Conservation (phyloP, 2,797 vertebrate genomes). For the Carduelis carduelis region DNA sequence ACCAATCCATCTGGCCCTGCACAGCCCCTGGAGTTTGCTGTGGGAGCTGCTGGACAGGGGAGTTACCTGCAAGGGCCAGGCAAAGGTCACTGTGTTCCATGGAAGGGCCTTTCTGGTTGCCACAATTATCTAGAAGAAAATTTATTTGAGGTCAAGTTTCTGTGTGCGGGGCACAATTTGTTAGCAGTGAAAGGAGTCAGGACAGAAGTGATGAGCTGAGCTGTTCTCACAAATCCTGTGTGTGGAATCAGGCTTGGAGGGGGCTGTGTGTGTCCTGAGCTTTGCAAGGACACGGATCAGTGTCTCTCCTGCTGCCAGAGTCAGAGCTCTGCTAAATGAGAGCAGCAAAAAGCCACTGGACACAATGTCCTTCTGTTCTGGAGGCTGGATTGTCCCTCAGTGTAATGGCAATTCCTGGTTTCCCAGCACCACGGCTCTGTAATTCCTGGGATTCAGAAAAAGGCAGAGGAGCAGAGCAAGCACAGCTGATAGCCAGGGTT, state of each 20-base stretch:
- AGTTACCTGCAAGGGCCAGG: neutral
- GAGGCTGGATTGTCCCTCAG: accelerated
- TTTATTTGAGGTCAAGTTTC: neutral
- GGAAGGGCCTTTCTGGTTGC: neutral
- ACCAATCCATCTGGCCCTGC: neutral
- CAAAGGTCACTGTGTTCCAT: neutral
- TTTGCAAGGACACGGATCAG: neutral
- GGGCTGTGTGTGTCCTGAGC: neutral
- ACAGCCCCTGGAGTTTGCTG: neutral
- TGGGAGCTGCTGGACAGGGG: neutral
- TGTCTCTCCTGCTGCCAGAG: neutral
- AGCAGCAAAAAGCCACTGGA: neutral
- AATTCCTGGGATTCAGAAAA: neutral
- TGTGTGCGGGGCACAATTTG: too few relatives aligned
- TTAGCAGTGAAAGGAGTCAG: neutral
- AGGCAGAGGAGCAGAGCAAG: neutral
- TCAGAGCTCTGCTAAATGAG: neutral
- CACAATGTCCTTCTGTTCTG: accelerated
- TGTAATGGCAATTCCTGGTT: neutral
- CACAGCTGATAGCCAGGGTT: neutral
- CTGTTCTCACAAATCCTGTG: neutral
- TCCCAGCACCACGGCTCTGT: neutral
- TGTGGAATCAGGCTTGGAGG: neutral
- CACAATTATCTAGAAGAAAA: neutral
- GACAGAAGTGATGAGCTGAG: neutral